phyloP scores from a whole-genome alignment of 2,888 invertebrate genomes.

The Hofmannophila pseudospretella region DNA sequence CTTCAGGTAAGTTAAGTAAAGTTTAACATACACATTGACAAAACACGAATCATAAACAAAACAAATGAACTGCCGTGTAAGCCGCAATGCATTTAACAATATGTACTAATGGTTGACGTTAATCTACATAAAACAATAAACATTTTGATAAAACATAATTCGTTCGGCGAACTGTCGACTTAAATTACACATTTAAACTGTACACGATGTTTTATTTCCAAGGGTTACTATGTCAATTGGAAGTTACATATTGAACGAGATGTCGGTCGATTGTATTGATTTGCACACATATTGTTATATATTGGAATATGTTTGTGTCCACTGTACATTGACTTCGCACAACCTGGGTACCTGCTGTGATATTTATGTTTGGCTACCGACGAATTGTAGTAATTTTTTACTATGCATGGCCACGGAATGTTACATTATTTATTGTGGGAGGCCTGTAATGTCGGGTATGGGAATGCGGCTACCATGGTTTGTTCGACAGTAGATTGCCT shows the following conservation, averaged over 20 bases:
- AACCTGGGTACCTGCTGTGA: slow-evolving; percentile 53
- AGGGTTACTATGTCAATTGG: slow-evolving; percentile 36
- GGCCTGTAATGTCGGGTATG: slow-evolving; percentile 22
- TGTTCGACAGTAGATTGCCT: slow-evolving; percentile 36
- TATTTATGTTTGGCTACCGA: slow-evolving; percentile 56
- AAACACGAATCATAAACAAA: background rate
- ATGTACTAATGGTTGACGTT: slow-evolving; percentile 65
- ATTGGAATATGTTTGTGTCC: slow-evolving; percentile 44
- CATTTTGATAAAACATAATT: slow-evolving; percentile 13
- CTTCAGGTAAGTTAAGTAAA: background rate
- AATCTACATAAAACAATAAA: slow-evolving; percentile 22
- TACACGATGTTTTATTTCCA: background rate
- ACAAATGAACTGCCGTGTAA: slow-evolving; percentile 56
- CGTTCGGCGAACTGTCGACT: background rate
- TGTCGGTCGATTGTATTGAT: slow-evolving; percentile 19
- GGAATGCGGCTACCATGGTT: slow-evolving; percentile 34
- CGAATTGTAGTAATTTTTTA: slow-evolving; percentile 50
- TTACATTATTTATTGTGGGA: slow-evolving; percentile 32
- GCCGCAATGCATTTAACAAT: slow-evolving; percentile 66
- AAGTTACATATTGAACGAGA: slow-evolving; percentile 51
- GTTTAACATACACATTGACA: background rate
- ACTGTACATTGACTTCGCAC: slow-evolving; percentile 68
- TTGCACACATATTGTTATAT: slow-evolving; percentile 37
- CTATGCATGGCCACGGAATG: slow-evolving; percentile 72
- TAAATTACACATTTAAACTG: background rate